Conservation (phyloP, 1,140 invertebrate genomes). For the Papilio polytes region DNA sequence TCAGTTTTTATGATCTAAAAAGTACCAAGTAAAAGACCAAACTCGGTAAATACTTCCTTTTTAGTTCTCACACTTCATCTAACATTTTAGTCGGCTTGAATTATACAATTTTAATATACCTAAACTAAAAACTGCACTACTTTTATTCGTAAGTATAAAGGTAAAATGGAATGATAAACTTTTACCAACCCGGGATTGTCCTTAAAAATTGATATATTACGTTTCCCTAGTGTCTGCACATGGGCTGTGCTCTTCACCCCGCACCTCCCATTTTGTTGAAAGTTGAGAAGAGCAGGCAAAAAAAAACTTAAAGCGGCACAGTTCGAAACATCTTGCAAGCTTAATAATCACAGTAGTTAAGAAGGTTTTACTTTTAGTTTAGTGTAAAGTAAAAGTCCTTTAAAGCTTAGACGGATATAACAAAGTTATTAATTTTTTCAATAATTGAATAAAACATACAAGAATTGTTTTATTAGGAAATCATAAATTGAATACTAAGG, state of each 20-base stretch:
- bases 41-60: too few species aligned
- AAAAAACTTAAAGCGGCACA: constrained; percentile 33
- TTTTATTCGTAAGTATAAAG: not conserved
- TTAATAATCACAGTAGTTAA: constrained; percentile 19
- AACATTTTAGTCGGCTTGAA: too few species aligned
- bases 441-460: not conserved
- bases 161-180: not conserved
- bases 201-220: not conserved
- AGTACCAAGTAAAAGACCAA: too few species aligned
- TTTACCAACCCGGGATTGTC: not conserved
- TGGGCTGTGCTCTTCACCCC: constrained; percentile 24
- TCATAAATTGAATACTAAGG: not conserved
- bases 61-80: too few species aligned
- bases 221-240: constrained; percentile 19
- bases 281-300: constrained; percentile 29
- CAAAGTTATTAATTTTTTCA: not conserved
- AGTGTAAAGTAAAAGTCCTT: not conserved
- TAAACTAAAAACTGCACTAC: not conserved
- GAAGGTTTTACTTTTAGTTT: constrained; percentile 9
- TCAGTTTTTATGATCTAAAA: too few species aligned
- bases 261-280: constrained; percentile 23
- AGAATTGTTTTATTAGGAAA: not conserved
- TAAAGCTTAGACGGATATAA: not conserved
- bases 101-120: too few species aligned
- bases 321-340: constrained; percentile 29